These are phyloP conservation scores for Oreochromis spilurus DNA, from an alignment of 2,113 vertebrate genomes.

Conservation along the genomic window DNA sequence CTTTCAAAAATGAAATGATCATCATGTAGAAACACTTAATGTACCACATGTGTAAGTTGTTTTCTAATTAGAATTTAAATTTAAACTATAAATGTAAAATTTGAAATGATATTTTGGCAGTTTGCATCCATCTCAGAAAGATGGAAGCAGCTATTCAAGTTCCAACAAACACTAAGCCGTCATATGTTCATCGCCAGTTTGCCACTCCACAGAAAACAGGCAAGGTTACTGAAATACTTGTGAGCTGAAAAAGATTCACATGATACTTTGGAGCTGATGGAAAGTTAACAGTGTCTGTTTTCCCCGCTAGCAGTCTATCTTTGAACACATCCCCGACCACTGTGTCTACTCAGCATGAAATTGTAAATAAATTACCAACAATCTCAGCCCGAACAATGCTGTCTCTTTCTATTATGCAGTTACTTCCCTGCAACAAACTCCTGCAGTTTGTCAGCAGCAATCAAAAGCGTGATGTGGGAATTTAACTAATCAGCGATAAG, in stretches of 20 bases:
- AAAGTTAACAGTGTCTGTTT: background rate
- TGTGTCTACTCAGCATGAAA: background rate
- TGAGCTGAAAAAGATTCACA: background rate
- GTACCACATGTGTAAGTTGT: background rate
- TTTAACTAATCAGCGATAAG: background rate
- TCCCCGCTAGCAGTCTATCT: background rate
- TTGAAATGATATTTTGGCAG: background rate
- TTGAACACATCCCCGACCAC: background rate
- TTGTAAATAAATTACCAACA: background rate
- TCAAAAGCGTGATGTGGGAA: background rate
- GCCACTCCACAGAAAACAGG: background rate
- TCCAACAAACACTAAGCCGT: background rate
- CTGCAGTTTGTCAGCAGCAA: background rate
- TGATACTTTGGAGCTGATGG: background rate
- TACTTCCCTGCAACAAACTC: background rate
- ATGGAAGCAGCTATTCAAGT: rapidly evolving
- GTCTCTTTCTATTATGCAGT: background rate
- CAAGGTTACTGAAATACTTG: background rate
- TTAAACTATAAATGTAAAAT: background rate
- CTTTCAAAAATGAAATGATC: rapidly evolving
- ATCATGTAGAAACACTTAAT: background rate
- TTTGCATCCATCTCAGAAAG: background rate
- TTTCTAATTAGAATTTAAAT: background rate
- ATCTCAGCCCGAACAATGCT: background rate
- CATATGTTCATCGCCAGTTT: background rate